Percentiles rank a stretch among this genome's conserved stretches.
These are phyloP conservation scores for Sipha maydis DNA, from an alignment of 2,888 invertebrate genomes.

Conservation along the genomic window DNA sequence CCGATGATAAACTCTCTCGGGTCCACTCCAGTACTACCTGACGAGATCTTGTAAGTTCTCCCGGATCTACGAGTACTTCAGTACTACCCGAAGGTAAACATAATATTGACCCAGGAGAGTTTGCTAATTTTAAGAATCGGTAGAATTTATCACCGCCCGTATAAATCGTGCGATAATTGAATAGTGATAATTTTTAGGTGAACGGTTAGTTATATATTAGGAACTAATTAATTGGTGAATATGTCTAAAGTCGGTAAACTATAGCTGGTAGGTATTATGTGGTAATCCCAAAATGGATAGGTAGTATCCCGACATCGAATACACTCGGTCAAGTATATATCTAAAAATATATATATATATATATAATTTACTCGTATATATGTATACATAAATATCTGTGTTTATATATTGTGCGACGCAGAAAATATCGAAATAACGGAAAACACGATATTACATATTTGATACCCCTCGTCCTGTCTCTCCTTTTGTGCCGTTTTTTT, in stretches of 20 bases:
- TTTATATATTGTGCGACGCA: not conserved
- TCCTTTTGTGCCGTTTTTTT: not conserved
- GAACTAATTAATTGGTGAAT: constrained; percentile 12
- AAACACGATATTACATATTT: constrained; percentile 47
- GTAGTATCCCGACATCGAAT: not conserved
- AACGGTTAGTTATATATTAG: not conserved
- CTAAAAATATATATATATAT: too few relatives aligned
- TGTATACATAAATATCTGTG: not conserved
- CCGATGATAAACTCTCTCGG: too few relatives aligned
- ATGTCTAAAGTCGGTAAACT: constrained; percentile 17
- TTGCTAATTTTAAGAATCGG: too few relatives aligned
- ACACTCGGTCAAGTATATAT: not conserved
- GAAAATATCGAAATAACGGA: constrained; percentile 43
- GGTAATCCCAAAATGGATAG: not conserved
- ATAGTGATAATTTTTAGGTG: not conserved
- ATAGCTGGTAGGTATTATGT: not conserved
- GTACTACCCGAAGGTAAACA: too few relatives aligned
- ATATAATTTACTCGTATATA: not conserved
- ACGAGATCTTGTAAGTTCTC: too few relatives aligned
- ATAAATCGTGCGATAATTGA: not conserved
- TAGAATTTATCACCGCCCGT: too few relatives aligned
- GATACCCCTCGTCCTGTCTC: not conserved
- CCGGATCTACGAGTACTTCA: too few relatives aligned
- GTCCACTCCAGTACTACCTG: too few relatives aligned
- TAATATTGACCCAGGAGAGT: too few relatives aligned